phyloP scores from a whole-genome alignment of 2,888 invertebrate genomes.

The Sarcophaga rosellei region DNA sequence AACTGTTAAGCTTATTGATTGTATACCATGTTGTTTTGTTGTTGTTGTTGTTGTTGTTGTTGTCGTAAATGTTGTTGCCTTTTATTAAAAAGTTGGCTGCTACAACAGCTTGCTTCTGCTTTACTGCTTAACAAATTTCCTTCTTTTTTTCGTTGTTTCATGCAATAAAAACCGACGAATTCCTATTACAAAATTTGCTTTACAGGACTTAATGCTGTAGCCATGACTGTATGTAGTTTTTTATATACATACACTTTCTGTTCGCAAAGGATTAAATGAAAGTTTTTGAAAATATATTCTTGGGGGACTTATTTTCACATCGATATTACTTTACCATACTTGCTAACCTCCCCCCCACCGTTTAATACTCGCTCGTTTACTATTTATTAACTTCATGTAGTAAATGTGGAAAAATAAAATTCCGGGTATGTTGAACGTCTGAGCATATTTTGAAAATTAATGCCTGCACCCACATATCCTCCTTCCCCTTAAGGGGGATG shows the following conservation, averaged over 20 bases:
- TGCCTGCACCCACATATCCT: neutral
- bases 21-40: constrained; percentile 13
- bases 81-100: neutral
- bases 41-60: constrained; percentile 24
- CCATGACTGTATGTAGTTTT: constrained; percentile 1
- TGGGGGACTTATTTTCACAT: constrained; percentile 50
- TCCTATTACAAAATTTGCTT: neutral
- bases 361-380: neutral
- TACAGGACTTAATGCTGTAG: neutral
- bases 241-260: constrained; percentile 21
- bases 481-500: neutral
- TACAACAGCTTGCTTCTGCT: neutral
- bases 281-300: constrained; percentile 55
- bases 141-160: constrained; percentile 16
- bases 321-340: constrained; percentile 47
- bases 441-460: neutral
- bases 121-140: constrained; percentile 15
- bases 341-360: neutral
- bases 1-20: constrained; percentile 65
- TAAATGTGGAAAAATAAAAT: neutral
- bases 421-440: neutral
- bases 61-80: neutral
- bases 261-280: constrained; percentile 56
- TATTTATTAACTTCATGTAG: neutral
- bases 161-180: constrained; percentile 49